Conservation (phyloP, 2,888 invertebrate genomes). For the Parelbella ahira region DNA sequence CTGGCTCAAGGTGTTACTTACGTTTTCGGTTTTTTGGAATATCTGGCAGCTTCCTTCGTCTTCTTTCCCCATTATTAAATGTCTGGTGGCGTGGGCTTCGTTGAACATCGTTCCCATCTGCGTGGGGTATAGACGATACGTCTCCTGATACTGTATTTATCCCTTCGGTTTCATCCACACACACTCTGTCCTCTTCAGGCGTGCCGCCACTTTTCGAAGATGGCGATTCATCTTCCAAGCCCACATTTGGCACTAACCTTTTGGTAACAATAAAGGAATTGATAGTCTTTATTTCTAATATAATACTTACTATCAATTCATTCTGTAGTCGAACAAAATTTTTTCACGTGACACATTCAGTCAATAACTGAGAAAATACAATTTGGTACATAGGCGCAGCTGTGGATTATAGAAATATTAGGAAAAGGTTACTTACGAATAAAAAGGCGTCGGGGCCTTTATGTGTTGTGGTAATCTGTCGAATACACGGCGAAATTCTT, state of each 20-base stretch:
- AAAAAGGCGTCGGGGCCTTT: slow-evolving; percentile 90
- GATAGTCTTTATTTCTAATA: background rate
- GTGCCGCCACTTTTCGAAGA: slow-evolving; percentile 88
- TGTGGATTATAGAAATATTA: slow-evolving; percentile 12
- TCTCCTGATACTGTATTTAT: slow-evolving; percentile 37
- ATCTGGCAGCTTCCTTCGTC: slow-evolving; percentile 92
- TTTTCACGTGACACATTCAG: slow-evolving; percentile 39
- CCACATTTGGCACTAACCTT: slow-evolving; percentile 92
- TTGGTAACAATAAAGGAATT: slow-evolving; percentile 5
- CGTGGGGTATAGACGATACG: slow-evolving; percentile 48
- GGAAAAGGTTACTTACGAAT: slow-evolving; percentile 87
- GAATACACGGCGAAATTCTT: slow-evolving; percentile 93
- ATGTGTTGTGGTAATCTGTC: slow-evolving; percentile 89
- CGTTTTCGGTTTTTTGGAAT: slow-evolving; percentile 94
- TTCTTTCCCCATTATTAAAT: slow-evolving; percentile 80
- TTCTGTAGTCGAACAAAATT: background rate
- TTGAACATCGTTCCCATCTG: slow-evolving; percentile 49
- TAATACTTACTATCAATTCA: background rate
- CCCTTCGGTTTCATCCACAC: slow-evolving; percentile 79
- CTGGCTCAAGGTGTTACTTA: slow-evolving; percentile 64
- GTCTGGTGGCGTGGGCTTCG: slow-evolving; percentile 61
- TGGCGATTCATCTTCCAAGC: slow-evolving; percentile 90
- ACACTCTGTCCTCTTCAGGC: slow-evolving; percentile 82
- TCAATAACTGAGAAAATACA: background rate
- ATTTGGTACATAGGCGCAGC: background rate